Base-by-base conservation (phyloP, 1,140 invertebrate species). In the Apis dorsata region DNA sequence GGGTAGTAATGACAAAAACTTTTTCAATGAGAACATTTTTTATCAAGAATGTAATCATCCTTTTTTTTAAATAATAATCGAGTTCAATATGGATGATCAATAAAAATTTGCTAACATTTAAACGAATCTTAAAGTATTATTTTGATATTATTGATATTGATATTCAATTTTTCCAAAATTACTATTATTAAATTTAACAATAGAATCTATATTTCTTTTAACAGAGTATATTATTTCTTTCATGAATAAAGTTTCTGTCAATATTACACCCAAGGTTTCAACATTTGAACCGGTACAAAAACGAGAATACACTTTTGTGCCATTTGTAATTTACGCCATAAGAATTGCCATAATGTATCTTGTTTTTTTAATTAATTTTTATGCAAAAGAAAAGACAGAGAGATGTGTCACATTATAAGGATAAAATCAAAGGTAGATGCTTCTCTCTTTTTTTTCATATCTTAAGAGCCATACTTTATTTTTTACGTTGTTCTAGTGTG, bases 311-410 rank as follows among this genome's bases (percentile, higher is more conserved):
- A 78, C 59, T 57, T 83, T 80, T 79, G 89, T 90, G 89, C 89
- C 89, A 90, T 90, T 62, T 85, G 62, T 85, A 77, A 66, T 83
- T 86, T 44, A 59, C 86, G 88, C 86, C 89, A 90, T 90, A 88
- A 90, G 55, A 44, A 85, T 90, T 90, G 89, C 89, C 89, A 90
- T 90, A 86, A 51, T 60, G 28, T 86, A 78, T 85, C 81, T 89
- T 49, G 19, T 83, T 69, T 15, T 24, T 62, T 69, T 71, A 28
- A 55, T 53, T 72, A 84, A 69, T 53, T 9, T 66, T 85, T 73
- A 78, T 13, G 49, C 53, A 21, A n/a, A 44, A 55, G 11, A 57
- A 51, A 34, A 49, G 53, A 24, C 34, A 68, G 55, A 59, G 44
- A 44, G 24, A 8, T 0, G 57, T 5, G 34, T 62, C 34, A n/a